Evolutionary conservation across 2,888 invertebrate genomes (phyloP).

Genomic region (Alloscopus bannaensis): DNA sequence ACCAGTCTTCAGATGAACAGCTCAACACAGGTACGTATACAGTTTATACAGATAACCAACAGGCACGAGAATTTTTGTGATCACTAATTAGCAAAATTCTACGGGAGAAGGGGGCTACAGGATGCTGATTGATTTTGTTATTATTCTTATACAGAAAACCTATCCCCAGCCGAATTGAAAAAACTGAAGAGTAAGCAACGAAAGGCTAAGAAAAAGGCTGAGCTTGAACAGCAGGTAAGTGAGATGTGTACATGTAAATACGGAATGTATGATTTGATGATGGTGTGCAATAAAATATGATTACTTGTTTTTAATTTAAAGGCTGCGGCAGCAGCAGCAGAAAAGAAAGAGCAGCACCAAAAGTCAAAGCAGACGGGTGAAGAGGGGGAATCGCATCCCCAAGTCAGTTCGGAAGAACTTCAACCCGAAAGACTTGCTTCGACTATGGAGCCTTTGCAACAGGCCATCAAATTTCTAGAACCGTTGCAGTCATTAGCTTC

Average conservation of each 20-base stretch:
- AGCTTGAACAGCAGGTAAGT: slow-evolving; percentile 92
- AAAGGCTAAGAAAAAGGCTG: slow-evolving; percentile 96
- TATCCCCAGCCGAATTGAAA: slow-evolving; percentile 95
- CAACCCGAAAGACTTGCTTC: slow-evolving; percentile 95
- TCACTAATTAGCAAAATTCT: too few species aligned
- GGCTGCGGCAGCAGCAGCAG: slow-evolving; percentile 82
- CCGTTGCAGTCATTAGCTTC: slow-evolving; percentile 93
- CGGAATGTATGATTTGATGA: too few species aligned
- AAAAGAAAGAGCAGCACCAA: slow-evolving; percentile 88
- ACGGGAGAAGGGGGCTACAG: too few species aligned
- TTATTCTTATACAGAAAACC: slow-evolving; percentile 88
- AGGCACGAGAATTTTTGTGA: too few species aligned
- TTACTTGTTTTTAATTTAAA: too few species aligned
- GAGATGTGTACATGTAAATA: too few species aligned
- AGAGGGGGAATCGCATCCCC: slow-evolving; percentile 93
- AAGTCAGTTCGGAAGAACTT: slow-evolving; percentile 91
- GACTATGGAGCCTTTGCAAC: slow-evolving; percentile 94
- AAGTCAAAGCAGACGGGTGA: slow-evolving; percentile 79
- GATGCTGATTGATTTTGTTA: too few species aligned
- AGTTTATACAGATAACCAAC: too few species aligned
- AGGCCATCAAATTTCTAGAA: slow-evolving; percentile 96
- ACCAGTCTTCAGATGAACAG: slow-evolving; percentile 74
- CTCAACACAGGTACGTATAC: too few species aligned
- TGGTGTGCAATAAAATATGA: too few species aligned
- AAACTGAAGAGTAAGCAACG: slow-evolving; percentile 97